These are phyloP conservation scores for Psittacara wagleri DNA, from an alignment of 2,113 vertebrate genomes.

Conservation along the genomic window DNA sequence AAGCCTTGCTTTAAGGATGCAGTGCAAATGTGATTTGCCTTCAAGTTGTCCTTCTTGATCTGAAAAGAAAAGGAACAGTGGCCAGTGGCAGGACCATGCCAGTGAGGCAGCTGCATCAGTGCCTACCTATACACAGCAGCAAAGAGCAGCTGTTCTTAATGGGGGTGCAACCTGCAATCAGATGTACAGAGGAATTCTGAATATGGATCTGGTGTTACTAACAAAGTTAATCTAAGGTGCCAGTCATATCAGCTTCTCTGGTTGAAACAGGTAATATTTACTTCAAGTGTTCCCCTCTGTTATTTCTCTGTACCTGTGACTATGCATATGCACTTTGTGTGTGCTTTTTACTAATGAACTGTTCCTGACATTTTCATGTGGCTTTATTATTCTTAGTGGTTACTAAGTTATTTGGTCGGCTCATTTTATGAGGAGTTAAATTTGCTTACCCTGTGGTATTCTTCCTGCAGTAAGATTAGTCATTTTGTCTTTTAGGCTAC, in stretches of 20 bases:
- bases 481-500: background rate
- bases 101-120: background rate
- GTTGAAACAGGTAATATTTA: background rate
- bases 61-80: background rate
- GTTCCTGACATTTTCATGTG: background rate
- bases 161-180: background rate
- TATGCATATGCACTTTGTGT: background rate
- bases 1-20: background rate
- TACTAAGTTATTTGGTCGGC: background rate
- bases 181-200: background rate
- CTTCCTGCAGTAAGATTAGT: background rate
- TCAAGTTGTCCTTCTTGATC: background rate
- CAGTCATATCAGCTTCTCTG: background rate
- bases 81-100: background rate
- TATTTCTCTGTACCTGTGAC: background rate
- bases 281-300: background rate
- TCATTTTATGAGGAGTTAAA: background rate
- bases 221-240: background rate
- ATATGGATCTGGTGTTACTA: background rate
- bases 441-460: background rate
- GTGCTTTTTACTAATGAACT: background rate
- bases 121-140: background rate
- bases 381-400: background rate
- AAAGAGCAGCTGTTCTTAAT: background rate
- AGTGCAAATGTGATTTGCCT: background rate